These are phyloP conservation scores for Pollenia angustigena DNA, from an alignment of 2,888 invertebrate species.

Conservation along the genomic window DNA sequence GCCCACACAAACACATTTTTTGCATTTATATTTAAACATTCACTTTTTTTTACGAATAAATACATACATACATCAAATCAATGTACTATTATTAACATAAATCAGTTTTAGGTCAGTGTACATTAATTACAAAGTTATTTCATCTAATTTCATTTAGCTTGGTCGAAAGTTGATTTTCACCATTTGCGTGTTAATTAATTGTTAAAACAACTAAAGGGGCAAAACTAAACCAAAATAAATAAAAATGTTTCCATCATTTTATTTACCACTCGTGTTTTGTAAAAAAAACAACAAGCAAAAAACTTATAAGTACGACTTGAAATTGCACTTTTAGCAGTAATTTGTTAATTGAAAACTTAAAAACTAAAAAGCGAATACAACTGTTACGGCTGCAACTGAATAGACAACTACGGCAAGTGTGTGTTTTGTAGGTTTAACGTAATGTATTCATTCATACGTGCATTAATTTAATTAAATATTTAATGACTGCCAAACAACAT, in stretches of 20 bases:
- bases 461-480: conserved; percentile 55
- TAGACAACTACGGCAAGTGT: not conserved
- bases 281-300: not conserved
- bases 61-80: not conserved
- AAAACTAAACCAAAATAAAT: not conserved
- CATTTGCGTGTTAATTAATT: conserved; percentile 62
- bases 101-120: conserved; percentile 53
- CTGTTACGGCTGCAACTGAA: not conserved
- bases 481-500: conserved; percentile 27
- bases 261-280: conserved; percentile 4
- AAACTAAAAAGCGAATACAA: not conserved
- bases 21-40: too few relatives aligned
- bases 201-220: conserved; percentile 30
- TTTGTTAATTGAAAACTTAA: conserved; percentile 51
- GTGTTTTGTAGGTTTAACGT: not conserved
- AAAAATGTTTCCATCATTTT: conserved; percentile 6
- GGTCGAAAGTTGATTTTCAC: conserved; percentile 52
- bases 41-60: not conserved
- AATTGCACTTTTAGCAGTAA: conserved; percentile 38
- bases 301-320: not conserved
- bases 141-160: conserved; percentile 10
- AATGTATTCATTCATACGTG: conserved; percentile 33
- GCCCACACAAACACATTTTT: not conserved
- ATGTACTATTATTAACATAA: not conserved
- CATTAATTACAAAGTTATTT: conserved; percentile 22